phyloP scores from a whole-genome alignment of 2,113 vertebrate species.

The Mola mola region DNA sequence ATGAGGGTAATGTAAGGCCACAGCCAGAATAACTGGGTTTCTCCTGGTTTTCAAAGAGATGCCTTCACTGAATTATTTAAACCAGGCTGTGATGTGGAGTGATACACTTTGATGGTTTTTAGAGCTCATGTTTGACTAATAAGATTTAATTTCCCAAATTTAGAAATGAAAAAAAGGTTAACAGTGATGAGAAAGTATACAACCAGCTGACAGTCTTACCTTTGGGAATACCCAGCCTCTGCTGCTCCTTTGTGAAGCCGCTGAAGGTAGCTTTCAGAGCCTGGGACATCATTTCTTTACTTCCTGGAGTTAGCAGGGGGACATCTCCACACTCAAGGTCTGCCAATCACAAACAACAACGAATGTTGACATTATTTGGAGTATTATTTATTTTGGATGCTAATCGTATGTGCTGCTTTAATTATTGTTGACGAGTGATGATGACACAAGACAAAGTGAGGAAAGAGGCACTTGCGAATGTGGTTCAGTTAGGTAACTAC shows the following conservation, averaged over 20 bases:
- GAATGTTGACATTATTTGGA: neutral
- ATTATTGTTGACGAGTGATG: neutral
- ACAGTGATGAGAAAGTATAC: conserved; percentile 8
- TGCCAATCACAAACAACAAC: conserved; percentile 68
- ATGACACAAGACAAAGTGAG: conserved; percentile 15
- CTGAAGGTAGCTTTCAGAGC: conserved; percentile 97
- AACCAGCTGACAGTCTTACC: conserved; percentile 77
- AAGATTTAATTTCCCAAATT: conserved; percentile 4
- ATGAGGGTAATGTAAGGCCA: conserved; percentile 15
- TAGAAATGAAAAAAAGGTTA: neutral
- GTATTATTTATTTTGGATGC: neutral
- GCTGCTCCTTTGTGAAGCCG: conserved; percentile 96
- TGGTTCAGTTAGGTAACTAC: conserved; percentile 7
- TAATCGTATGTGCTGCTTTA: too few relatives aligned
- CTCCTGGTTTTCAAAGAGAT: conserved; percentile 13
- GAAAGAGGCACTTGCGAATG: conserved; percentile 18
- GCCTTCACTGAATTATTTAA: conserved; percentile 14
- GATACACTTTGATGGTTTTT: neutral
- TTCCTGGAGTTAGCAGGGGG: conserved; percentile 95
- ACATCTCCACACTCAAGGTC: conserved; percentile 98
- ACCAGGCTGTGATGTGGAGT: conserved; percentile 10
- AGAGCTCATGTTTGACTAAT: conserved; percentile 1
- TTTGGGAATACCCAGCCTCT: conserved; percentile 95
- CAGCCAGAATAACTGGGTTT: conserved; percentile 38
- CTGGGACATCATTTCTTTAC: conserved; percentile 99